These are phyloP conservation scores for Rhysida immarginata DNA, from an alignment of 1,140 invertebrate species.

Conservation along the genomic window DNA sequence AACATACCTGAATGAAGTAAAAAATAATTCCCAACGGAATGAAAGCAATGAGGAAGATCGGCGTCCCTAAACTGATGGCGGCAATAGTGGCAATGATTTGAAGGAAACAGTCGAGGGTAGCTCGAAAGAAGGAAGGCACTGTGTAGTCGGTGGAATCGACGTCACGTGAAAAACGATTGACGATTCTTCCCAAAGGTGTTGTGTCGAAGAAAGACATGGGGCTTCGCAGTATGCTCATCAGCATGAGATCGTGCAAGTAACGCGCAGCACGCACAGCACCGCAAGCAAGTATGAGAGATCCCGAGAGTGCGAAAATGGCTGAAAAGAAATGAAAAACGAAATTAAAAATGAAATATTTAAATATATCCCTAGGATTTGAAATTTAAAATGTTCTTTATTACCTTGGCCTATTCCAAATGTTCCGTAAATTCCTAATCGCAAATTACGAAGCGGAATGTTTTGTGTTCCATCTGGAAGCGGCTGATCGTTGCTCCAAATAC, in stretches of 20 bases:
- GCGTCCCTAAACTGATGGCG: constrained; percentile 36
- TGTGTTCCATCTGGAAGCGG: constrained; percentile 39
- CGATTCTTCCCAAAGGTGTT: constrained; percentile 48
- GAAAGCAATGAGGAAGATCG: constrained; percentile 36
- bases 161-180: constrained; percentile 60
- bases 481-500: constrained; percentile 54
- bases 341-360: neutral
- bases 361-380: no score
- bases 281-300: constrained; percentile 11
- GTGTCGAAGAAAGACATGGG: constrained; percentile 54
- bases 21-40: constrained; percentile 39
- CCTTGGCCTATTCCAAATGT: constrained; percentile 74
- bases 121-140: constrained; percentile 42
- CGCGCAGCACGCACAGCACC: constrained; percentile 16
- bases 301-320: constrained; percentile 22
- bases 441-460: constrained; percentile 44
- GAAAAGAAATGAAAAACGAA: neutral
- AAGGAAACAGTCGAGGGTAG: constrained; percentile 31
- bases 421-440: constrained; percentile 77
- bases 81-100: constrained; percentile 53
- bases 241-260: constrained; percentile 21
- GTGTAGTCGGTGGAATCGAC: constrained; percentile 42
- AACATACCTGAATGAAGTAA: constrained; percentile 35
- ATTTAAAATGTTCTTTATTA: constrained; percentile 25
- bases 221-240: constrained; percentile 39